phyloP scores from a whole-genome alignment of 2,797 vertebrate genomes.

The Amazonetta brasiliensis region DNA sequence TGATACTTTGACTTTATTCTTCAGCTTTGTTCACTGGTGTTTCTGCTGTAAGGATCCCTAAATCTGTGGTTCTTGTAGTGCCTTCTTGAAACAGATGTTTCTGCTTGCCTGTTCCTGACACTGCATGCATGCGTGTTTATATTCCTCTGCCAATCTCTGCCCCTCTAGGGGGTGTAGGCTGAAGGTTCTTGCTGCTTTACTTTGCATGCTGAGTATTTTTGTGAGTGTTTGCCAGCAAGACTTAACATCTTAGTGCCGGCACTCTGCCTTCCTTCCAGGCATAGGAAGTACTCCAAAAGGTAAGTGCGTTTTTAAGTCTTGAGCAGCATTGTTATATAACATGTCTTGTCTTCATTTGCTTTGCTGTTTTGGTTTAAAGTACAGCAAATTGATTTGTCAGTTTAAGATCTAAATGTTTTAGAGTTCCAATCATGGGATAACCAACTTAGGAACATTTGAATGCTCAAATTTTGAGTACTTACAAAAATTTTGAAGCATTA shows the following conservation, averaged over 20 bases:
- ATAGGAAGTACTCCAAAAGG: not conserved
- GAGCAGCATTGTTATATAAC: not conserved
- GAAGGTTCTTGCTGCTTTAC: conserved; percentile 38
- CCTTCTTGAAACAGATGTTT: not conserved
- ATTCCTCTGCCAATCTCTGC: conserved; percentile 13
- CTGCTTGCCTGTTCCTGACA: conserved; percentile 28
- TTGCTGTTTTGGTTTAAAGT: conserved; percentile 55
- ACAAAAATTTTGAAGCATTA: not conserved
- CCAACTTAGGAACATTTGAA: not conserved
- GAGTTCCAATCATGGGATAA: not conserved
- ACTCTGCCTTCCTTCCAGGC: not conserved
- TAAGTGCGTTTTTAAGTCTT: not conserved
- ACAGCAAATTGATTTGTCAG: not conserved
- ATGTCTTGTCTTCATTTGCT: conserved; percentile 33
- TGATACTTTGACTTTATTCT: not conserved
- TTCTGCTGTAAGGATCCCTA: not conserved
- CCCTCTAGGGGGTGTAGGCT: not conserved
- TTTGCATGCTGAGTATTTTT: conserved; percentile 34
- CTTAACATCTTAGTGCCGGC: conserved; percentile 11
- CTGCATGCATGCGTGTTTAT: conserved; percentile 14
- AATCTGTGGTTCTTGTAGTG: not conserved
- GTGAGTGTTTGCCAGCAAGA: conserved; percentile 38
- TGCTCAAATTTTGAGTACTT: not conserved
- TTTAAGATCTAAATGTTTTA: not conserved
- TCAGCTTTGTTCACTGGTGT: not conserved